Conservation (phyloP, 2,797 vertebrate genomes). For the Babyrousa celebensis region DNA sequence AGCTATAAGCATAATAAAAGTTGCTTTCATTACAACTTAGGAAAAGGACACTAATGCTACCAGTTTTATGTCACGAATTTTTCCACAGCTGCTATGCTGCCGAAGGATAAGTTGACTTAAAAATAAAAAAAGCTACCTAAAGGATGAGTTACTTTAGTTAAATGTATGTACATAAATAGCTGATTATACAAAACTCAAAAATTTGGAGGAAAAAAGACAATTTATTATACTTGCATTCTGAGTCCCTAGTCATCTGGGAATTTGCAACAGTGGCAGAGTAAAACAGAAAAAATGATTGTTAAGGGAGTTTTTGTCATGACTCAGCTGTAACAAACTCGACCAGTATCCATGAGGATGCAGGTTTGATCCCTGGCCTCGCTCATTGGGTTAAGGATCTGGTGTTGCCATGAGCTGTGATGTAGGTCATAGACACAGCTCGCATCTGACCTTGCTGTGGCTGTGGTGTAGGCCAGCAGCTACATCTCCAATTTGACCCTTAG, state of each 20-base stretch:
- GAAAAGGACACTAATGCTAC: conserved; percentile 2
- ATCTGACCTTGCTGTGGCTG: no score
- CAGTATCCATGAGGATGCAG: no score
- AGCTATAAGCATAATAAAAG: not conserved
- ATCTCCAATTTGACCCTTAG: no score
- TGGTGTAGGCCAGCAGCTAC: no score
- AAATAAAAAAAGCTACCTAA: conserved; percentile 23
- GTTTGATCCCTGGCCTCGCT: no score
- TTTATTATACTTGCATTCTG: conserved; percentile 45
- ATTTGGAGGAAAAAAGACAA: conserved; percentile 68
- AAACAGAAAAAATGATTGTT: not conserved
- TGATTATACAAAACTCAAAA: conserved; percentile 59
- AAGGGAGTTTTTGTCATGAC: no score
- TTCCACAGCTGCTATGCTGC: not conserved
- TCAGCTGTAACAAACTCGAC: no score
- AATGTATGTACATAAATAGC: conserved; percentile 1
- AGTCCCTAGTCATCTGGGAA: conserved; percentile 46
- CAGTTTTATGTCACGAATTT: conserved; percentile 26
- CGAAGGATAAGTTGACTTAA: not conserved
- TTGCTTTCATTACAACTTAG: conserved; percentile 26
- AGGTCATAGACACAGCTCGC: no score
- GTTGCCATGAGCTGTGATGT: no score
- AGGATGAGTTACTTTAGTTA: conserved; percentile 53
- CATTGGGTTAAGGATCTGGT: no score
- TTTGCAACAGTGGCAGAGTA: conserved; percentile 39